Evolutionary conservation across 2,797 vertebrate genomes (phyloP), one percentile per base, ranked within the genome.

Genomic region (Mustela erminea): DNA sequence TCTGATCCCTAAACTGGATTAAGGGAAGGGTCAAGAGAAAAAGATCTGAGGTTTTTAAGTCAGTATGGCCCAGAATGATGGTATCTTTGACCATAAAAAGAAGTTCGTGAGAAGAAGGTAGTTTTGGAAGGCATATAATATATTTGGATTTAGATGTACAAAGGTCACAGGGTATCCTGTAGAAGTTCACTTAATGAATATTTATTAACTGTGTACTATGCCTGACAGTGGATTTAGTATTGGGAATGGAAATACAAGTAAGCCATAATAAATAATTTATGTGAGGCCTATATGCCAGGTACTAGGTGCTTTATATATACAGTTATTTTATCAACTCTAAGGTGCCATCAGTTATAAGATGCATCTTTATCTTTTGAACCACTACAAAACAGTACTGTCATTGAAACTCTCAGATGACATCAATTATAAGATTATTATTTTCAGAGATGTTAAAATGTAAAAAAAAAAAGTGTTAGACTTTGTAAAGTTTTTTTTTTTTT

Each of bases 401-500:
- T 95, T 91, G 62, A 91, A 86, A 72, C 52, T 85, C n/a, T 91
- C 27, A 91, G 15, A 25, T 68, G 81, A 60, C 43, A 78, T 68
- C 17, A 41, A 90, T 90, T 58, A 18, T 78, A 78, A 72, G 10
- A 78, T 68, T 84, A 64, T 52, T 84, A 10, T 95, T 81, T 95
- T 86, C 81, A 90, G 62, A 90, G 72, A 86, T 95, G 46, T 85
- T 90, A 78, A 68, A 90, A 86, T 60, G 46, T 90, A 32, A 85
- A 84, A 91, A 74, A 90, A 43, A 41, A 74, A 54, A 54, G 52
- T 25, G 46, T 95, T 84, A 78, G 25, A 80, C 43, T 85, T 27
- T 60, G 21, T 82, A 32, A 84, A 70, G 29, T 81, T 81, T 70
- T 82, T 64, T 81, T 70, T 82, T 64, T 74, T 52, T 94, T 46